Conservation (phyloP, 2,888 invertebrate genomes). For the Drosophila longiperda region DNA sequence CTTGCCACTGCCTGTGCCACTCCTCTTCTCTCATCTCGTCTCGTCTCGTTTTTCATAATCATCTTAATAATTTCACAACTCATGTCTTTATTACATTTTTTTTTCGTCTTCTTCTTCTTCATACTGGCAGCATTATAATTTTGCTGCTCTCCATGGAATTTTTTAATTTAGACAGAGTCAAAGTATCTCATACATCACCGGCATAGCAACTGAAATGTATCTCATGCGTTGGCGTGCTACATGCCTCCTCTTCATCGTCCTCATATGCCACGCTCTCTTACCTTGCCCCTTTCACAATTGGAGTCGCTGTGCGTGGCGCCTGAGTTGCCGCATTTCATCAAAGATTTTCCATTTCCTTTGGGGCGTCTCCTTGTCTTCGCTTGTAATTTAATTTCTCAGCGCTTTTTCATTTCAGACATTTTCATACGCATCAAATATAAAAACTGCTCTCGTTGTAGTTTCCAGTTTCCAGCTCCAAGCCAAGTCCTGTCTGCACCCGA, state of each 20-base stretch:
- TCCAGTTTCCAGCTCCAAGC: neutral
- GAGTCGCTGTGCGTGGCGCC: constrained; percentile 43
- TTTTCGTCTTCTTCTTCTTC: constrained; percentile 28
- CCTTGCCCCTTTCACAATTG: constrained; percentile 34
- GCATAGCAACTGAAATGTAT: constrained; percentile 56
- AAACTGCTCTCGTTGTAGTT: constrained; percentile 17
- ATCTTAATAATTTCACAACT: constrained; percentile 78
- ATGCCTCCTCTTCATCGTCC: constrained; percentile 17
- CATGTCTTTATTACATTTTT: constrained; percentile 77
- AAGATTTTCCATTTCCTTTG: constrained; percentile 66
- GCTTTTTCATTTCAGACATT: constrained; percentile 44
- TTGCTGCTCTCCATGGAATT: constrained; percentile 68
- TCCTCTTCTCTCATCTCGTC: constrained; percentile 4
- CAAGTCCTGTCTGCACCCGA: constrained; percentile 3
- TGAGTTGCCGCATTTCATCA: constrained; percentile 65
- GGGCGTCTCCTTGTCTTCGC: constrained; percentile 42
- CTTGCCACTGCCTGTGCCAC: constrained; percentile 22
- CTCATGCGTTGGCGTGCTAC: constrained; percentile 64
- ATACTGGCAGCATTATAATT: constrained; percentile 63
- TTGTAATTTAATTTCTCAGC: constrained; percentile 70
- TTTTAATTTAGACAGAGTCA: constrained; percentile 70
- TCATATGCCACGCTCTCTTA: neutral
- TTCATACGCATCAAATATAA: constrained; percentile 34
- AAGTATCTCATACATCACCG: constrained; percentile 68
- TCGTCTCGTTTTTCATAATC: constrained; percentile 66